These are phyloP conservation scores for Phaethon lepturus DNA, from an alignment of 2,113 vertebrate genomes.

Conservation along the genomic window DNA sequence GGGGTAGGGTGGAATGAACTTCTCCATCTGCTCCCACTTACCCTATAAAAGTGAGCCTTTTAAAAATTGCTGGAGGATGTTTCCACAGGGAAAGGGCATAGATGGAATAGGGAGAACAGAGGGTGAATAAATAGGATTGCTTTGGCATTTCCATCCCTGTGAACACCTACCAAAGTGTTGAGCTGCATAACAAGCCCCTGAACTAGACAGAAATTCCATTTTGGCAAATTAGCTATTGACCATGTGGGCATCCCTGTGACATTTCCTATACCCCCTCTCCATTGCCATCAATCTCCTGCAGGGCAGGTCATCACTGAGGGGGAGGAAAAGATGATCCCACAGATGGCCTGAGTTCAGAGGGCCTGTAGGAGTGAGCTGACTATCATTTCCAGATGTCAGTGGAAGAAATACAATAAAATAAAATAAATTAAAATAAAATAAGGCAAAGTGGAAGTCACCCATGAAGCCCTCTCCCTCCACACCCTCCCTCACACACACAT, in stretches of 20 bases:
- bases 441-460: neutral
- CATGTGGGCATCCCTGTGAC: slow-evolving; percentile 1
- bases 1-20: neutral
- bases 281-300: slow-evolving; percentile 11
- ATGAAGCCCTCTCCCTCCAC: neutral
- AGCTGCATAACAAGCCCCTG: neutral
- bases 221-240: slow-evolving; percentile 12
- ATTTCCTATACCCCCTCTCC: neutral
- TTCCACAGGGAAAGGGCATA: neutral
- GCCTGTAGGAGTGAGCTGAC: neutral
- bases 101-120: neutral
- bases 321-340: slow-evolving; percentile 19
- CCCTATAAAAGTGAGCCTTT: neutral
- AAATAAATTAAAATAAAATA: neutral
- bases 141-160: neutral
- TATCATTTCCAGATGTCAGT: slow-evolving; percentile 3
- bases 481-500: neutral
- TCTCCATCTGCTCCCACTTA: neutral
- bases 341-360: slow-evolving; percentile 16
- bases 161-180: neutral
- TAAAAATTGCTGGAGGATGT: neutral
- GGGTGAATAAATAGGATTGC: neutral
- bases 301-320: slow-evolving; percentile 5
- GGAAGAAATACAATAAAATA: neutral
- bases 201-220: neutral